Percentiles rank a stretch among this genome's conserved stretches.
phyloP scores from a whole-genome alignment of 2,113 vertebrate genomes.

The Indicator indicator region DNA sequence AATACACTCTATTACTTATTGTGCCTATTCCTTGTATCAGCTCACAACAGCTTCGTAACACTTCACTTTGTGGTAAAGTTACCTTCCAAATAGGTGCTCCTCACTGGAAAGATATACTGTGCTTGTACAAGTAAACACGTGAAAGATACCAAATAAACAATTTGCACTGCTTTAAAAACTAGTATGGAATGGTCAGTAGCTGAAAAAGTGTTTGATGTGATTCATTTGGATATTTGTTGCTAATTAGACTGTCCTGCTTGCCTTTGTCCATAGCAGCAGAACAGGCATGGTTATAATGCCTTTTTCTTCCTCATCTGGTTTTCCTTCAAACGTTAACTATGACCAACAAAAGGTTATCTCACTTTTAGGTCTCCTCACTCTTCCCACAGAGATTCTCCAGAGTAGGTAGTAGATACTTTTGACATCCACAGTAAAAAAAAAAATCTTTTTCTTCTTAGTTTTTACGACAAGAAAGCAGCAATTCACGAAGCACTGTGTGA shows the following conservation, averaged over 20 bases:
- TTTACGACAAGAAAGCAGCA: conserved; percentile 83
- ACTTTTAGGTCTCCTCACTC: background rate
- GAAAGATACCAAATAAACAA: background rate
- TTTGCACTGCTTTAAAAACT: background rate
- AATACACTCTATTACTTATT: background rate
- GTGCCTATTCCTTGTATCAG: background rate
- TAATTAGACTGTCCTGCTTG: background rate
- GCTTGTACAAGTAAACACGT: background rate
- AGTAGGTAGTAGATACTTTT: background rate
- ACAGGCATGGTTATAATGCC: background rate
- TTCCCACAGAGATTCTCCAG: background rate
- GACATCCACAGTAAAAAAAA: background rate
- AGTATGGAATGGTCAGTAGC: background rate
- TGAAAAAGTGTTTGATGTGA: background rate
- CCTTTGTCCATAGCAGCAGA: background rate
- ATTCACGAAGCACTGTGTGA: conserved; percentile 92
- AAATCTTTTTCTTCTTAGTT: conserved; percentile 73
- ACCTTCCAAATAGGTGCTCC: background rate
- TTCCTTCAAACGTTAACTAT: background rate
- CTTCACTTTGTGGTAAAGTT: background rate
- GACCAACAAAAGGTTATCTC: background rate
- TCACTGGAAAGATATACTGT: background rate
- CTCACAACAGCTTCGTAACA: background rate
- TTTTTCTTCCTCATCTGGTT: background rate
- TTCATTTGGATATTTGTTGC: background rate